Evolutionary conservation across 92 coral and sea anemone species (phyloP), one percentile per base, ranked within the genome.

Genomic region (Muricea muricata): DNA sequence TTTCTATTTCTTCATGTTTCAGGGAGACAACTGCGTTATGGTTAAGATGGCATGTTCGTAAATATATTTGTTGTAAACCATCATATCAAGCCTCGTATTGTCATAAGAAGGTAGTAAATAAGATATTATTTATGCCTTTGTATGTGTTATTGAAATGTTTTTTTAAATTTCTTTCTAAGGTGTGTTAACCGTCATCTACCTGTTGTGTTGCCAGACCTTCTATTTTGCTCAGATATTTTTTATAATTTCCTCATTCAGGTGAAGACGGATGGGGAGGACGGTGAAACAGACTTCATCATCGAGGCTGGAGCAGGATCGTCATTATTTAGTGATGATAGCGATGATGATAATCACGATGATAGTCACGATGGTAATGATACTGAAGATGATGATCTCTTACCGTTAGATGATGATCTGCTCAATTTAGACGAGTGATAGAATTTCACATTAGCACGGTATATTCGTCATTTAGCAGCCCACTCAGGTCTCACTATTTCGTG

Each of bases 1-100:
- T 13, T 52, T 52, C 7, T 52, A 7, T 18, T 10, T 52, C 18
- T 52, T 52, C 18, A 1, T 40, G 11, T n/a, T 70, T 11, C 31
- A 71, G 78, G 12, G 24, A 75, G 24, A 48, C 14, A 0, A 66
- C 65, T 47, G 80, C 42, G 21, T 75, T 75, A 26, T 75, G 80
- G 80, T n/a, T 75, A 31, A 29, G 80, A 24, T 75, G 80, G 80
- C 80, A 75, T 75, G 41, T 48, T 50, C 80, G 80, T 11, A 47
- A 47, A 75, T 75, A 75, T 31, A 75, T 75, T 25, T 75, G 80
- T 14, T 75, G 80, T 57, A 75, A 75, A 50, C 65, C 42, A 1
- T 75, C 80, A 6, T 75, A 75, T 25, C 60, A 75, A 14, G 65
- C 65, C 32, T 48, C 65, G 14, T 48, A 48, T 75, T 66, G 80